phyloP scores from a whole-genome alignment of 2,888 invertebrate species.

The Mesoligia furuncula region DNA sequence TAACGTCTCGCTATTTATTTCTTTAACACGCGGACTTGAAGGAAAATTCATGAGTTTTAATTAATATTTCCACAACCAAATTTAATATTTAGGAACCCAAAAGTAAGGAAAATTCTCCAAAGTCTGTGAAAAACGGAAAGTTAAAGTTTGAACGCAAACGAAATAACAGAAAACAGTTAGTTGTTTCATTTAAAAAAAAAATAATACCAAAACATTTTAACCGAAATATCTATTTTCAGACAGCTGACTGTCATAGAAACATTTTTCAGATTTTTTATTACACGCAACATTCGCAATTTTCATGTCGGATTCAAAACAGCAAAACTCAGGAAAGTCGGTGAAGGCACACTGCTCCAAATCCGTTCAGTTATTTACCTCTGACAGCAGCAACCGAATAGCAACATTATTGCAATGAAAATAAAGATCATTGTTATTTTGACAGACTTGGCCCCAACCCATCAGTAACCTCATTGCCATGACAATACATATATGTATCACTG shows the following conservation, averaged over 20 bases:
- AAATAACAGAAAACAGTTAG: neutral
- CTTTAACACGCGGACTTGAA: neutral
- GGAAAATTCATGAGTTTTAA: neutral
- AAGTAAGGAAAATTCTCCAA: neutral
- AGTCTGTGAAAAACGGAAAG: neutral
- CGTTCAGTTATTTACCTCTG: neutral
- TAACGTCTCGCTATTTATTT: neutral
- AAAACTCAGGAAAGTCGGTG: neutral
- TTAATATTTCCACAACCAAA: neutral
- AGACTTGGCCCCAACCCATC: neutral
- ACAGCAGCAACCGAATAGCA: neutral
- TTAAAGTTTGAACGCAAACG: neutral
- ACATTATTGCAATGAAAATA: neutral
- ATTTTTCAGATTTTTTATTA: constrained; percentile 9
- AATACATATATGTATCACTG: neutral
- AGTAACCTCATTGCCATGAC: neutral
- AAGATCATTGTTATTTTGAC: neutral
- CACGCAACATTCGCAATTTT: constrained; percentile 18
- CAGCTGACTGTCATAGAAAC: constrained; percentile 8
- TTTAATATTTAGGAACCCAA: neutral
- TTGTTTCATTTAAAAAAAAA: constrained; percentile 11
- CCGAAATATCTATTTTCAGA: neutral
- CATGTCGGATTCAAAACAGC: neutral
- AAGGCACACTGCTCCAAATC: neutral
- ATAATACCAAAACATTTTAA: neutral